phyloP scores from a whole-genome alignment of 2,797 vertebrate genomes.

The Protosalanx chinensis region DNA sequence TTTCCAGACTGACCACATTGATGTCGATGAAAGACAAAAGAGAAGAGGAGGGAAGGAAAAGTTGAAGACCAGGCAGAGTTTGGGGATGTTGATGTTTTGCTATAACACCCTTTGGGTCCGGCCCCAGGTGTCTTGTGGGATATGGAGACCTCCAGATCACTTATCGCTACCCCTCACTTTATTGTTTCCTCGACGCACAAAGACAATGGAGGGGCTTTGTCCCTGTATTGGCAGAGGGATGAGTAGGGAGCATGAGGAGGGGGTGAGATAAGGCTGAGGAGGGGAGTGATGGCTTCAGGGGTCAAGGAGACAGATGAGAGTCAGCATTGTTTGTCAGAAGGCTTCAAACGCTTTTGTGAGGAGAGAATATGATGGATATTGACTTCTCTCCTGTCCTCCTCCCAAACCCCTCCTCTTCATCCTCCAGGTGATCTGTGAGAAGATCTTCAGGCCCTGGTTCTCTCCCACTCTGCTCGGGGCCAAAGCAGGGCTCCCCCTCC shows the following conservation, averaged over 20 bases:
- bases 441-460: slow-evolving; percentile 93
- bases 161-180: slow-evolving; percentile 40
- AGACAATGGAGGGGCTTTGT: slow-evolving; percentile 60
- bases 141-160: slow-evolving; percentile 46
- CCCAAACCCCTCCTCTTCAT: slow-evolving; percentile 8
- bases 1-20: background rate
- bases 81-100: no score
- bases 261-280: no score
- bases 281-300: background rate
- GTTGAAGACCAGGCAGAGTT: no score
- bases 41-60: slow-evolving; percentile 23
- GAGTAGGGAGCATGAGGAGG: no score
- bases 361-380: slow-evolving; percentile 47
- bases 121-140: slow-evolving; percentile 33
- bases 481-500: slow-evolving; percentile 69
- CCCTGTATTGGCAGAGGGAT: slow-evolving; percentile 6
- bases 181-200: slow-evolving; percentile 45
- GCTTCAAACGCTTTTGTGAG: slow-evolving; percentile 40
- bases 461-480: slow-evolving; percentile 72
- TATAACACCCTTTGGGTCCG: slow-evolving; percentile 22
- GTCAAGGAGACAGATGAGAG: slow-evolving; percentile 40
- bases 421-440: slow-evolving; percentile 92
- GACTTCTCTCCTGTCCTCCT: slow-evolving; percentile 3
- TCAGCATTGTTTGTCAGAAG: slow-evolving; percentile 20
- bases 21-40: slow-evolving; percentile 26